phyloP scores from a whole-genome alignment of 2,888 invertebrate genomes.

The Halictus quadricinctus region DNA sequence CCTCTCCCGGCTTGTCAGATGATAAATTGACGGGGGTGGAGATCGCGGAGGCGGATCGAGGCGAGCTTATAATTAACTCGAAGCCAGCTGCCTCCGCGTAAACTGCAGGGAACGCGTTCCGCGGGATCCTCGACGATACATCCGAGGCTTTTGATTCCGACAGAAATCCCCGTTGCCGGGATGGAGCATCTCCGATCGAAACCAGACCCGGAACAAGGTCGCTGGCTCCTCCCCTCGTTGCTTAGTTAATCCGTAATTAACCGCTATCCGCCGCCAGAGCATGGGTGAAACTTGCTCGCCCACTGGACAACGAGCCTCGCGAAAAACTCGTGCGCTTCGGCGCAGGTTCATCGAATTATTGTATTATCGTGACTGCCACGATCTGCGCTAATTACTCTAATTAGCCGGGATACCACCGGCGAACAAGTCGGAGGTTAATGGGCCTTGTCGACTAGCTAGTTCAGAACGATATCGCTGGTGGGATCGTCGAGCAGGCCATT shows the following conservation, averaged over 20 bases:
- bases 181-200: neutral
- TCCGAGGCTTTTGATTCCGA: neutral
- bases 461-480: neutral
- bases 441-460: neutral
- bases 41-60: slow-evolving; percentile 19
- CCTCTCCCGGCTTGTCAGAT: neutral
- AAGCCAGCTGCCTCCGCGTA: slow-evolving; percentile 2
- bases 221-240: neutral
- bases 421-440: neutral
- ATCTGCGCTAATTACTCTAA: neutral
- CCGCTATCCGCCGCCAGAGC: neutral
- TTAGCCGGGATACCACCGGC: neutral
- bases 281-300: neutral
- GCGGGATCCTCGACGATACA: neutral
- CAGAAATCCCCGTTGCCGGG: neutral
- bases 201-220: neutral
- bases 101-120: neutral
- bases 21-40: slow-evolving; percentile 30
- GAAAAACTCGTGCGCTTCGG: neutral
- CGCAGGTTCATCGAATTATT: neutral
- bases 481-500: neutral
- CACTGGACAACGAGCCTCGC: neutral
- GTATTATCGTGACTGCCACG: neutral
- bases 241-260: slow-evolving; percentile 1
- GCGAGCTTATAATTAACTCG: slow-evolving; percentile 40